phyloP scores from a whole-genome alignment of 2,113 vertebrate genomes.

The Aythya baeri region DNA sequence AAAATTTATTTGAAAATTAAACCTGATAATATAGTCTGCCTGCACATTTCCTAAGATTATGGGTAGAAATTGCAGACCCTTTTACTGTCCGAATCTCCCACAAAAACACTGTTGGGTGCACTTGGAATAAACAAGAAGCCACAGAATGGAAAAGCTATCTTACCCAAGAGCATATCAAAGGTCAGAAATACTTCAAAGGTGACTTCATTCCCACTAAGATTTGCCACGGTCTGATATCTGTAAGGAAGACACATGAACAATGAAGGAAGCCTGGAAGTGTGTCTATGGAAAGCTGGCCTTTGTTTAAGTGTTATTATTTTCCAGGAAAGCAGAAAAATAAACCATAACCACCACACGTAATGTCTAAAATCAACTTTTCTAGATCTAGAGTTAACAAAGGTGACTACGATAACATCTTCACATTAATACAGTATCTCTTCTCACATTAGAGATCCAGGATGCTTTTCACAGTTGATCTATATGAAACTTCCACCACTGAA shows the following conservation, averaged over 20 bases:
- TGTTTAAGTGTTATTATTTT: neutral
- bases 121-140: neutral
- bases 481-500: neutral
- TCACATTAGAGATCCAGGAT: neutral
- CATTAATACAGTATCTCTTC: neutral
- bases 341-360: rapidly evolving
- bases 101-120: neutral
- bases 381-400: neutral
- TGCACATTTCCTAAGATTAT: neutral
- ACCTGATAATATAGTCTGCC: neutral
- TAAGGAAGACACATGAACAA: neutral
- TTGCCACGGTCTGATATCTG: neutral
- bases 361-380: neutral
- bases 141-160: neutral
- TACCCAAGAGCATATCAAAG: neutral
- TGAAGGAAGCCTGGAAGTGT: neutral
- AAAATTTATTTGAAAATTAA: neutral
- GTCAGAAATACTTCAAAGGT: neutral
- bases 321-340: neutral
- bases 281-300: neutral
- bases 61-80: neutral
- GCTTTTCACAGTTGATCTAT: neutral
- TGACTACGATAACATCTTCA: neutral
- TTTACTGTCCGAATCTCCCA: neutral
- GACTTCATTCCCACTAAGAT: neutral